phyloP scores from a whole-genome alignment of 2,113 vertebrate species.

The Zosterops borbonicus region DNA sequence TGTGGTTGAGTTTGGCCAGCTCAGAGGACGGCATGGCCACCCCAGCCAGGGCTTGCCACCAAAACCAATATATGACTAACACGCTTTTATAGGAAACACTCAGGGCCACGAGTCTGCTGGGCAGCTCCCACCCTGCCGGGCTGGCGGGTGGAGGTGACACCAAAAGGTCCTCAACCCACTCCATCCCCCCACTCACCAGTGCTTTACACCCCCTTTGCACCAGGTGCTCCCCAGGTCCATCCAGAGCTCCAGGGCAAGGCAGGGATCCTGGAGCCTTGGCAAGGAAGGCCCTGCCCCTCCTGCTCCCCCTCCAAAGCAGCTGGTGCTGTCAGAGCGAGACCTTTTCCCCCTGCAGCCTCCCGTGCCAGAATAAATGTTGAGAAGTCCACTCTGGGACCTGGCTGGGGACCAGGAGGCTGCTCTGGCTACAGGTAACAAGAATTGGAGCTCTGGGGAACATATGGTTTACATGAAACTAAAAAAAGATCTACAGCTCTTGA shows the following conservation, averaged over 20 bases:
- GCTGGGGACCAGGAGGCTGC: conserved; percentile 41
- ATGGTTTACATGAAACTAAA: conserved; percentile 46
- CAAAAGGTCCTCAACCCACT: rapidly evolving
- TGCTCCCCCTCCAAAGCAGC: background rate
- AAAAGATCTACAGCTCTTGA: conserved; percentile 31
- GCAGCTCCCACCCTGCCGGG: background rate
- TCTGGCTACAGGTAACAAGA: conserved; percentile 58
- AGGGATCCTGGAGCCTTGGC: background rate
- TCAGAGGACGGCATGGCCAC: background rate
- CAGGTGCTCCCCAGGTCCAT: background rate
- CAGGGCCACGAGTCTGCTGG: background rate
- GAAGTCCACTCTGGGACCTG: conserved; percentile 44
- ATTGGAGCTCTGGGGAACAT: conserved; percentile 16
- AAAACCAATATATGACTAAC: background rate
- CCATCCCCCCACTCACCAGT: background rate
- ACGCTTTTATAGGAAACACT: background rate
- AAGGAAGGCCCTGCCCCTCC: background rate
- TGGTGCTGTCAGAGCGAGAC: background rate
- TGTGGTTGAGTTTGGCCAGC: background rate
- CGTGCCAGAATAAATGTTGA: conserved; percentile 50
- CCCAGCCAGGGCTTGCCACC: conserved; percentile 15
- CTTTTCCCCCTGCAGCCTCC: background rate
- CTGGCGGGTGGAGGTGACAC: rapidly evolving
- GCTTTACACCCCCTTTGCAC: background rate
- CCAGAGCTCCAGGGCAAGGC: background rate